A percentile compares a stretch with the other conserved stretches of the same genome.
Conservation (phyloP, 2,888 invertebrate species). For the Lottia scabra region DNA sequence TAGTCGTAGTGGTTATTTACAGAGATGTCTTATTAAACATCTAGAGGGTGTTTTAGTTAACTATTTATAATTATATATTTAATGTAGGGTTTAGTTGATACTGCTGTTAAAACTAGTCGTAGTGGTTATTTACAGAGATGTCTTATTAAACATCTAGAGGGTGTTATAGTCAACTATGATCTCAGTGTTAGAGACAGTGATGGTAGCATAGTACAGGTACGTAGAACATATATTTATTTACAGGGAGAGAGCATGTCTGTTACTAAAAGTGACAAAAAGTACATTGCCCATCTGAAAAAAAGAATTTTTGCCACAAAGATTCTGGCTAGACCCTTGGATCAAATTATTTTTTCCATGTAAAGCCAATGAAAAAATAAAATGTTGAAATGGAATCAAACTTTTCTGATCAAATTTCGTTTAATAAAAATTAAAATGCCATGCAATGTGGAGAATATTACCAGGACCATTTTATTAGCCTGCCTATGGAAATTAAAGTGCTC, state of each 20-base stretch:
- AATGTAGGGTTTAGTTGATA: slow-evolving; percentile 92
- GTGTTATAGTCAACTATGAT: slow-evolving; percentile 92
- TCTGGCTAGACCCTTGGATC: too few relatives aligned
- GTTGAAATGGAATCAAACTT: too few relatives aligned
- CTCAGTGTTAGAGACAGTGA: slow-evolving; percentile 96
- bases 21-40: slow-evolving; percentile 96
- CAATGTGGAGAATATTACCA: too few relatives aligned
- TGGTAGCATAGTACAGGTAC: slow-evolving; percentile 87
- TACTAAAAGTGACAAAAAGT: too few relatives aligned
- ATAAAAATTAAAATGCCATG: too few relatives aligned
- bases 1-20: slow-evolving; percentile 96
- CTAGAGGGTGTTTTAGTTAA: slow-evolving; percentile 92
- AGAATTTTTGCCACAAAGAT: too few relatives aligned
- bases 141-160: slow-evolving; percentile 97
- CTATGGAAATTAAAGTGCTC: too few relatives aligned
- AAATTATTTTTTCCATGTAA: too few relatives aligned
- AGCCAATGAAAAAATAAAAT: too few relatives aligned
- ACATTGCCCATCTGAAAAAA: too few relatives aligned
- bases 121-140: slow-evolving; percentile 98
- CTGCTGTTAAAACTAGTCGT: slow-evolving; percentile 98
- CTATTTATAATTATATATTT: background rate
- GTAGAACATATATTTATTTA: slow-evolving; percentile 2
- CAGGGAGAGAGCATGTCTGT: background rate
- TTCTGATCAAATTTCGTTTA: too few relatives aligned
- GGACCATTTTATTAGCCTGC: too few relatives aligned